Percentiles rank a stretch among this genome's conserved stretches.
Conservation (phyloP, 2,888 invertebrate species). For the Zelleria hepariella region DNA sequence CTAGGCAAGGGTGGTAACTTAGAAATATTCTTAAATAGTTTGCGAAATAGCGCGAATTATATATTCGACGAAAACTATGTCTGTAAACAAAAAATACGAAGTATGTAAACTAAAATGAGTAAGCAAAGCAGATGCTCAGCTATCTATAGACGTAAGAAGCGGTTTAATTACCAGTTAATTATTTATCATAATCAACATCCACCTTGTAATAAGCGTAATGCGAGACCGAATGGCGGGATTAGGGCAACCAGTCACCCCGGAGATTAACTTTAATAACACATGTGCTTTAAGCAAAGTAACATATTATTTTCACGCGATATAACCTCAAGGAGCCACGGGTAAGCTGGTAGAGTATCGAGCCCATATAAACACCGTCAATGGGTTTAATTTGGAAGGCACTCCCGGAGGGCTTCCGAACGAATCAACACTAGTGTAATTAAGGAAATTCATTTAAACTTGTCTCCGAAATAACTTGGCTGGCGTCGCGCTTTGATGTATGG, state of each 20-base stretch:
- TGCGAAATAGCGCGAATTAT: no score
- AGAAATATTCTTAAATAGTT: no score
- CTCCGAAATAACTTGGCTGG: conserved; percentile 34
- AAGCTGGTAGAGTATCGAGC: conserved; percentile 35
- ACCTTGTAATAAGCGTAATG: neutral
- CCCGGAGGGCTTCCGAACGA: conserved; percentile 28
- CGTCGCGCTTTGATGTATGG: conserved; percentile 40
- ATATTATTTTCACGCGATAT: conserved; percentile 31
- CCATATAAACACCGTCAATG: conserved; percentile 23
- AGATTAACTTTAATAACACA: conserved; percentile 21
- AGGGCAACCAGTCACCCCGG: neutral
- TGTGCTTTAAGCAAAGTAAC: conserved; percentile 24
- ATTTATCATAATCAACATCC: neutral
- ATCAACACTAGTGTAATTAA: conserved; percentile 67
- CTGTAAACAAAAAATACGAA: no score
- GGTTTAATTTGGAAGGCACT: conserved; percentile 37
- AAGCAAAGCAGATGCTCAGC: neutral
- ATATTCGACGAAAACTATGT: no score
- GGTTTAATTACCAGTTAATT: neutral
- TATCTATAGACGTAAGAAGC: neutral
- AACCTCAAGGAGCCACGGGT: conserved; percentile 23
- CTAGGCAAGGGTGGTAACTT: neutral
- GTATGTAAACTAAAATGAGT: neutral
- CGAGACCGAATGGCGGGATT: neutral
- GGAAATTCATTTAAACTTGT: conserved; percentile 60